These are phyloP conservation scores for Cylas formicarius DNA, from an alignment of 1,140 invertebrate species.

Conservation along the genomic window DNA sequence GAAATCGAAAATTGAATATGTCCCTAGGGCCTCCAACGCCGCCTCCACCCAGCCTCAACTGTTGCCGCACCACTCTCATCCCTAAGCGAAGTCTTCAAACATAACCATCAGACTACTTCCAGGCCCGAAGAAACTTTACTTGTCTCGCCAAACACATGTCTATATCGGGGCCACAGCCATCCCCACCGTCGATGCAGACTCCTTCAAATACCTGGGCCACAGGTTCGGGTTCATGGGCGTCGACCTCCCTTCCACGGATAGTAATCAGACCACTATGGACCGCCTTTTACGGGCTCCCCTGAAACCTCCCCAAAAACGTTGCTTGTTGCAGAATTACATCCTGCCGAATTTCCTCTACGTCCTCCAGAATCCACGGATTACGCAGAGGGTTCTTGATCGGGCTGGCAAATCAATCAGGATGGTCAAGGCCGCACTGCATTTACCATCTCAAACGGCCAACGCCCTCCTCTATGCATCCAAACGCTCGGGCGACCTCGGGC, in stretches of 20 bases:
- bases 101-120: constrained; percentile 31
- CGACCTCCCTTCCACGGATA: not conserved
- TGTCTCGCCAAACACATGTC: constrained; percentile 8
- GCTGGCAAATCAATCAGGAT: not conserved
- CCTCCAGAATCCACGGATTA: constrained; percentile 1
- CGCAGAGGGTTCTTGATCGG: not conserved
- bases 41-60: no score
- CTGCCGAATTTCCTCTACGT: not conserved
- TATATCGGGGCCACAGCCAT: constrained; percentile 4
- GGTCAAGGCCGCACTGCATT: constrained; percentile 9
- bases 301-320: constrained; percentile 12
- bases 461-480: constrained; percentile 4
- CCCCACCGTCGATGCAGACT: constrained; percentile 15
- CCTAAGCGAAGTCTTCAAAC: constrained; percentile 38
- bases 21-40: no score
- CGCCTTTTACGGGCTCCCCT: constrained; percentile 9
- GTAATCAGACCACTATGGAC: not conserved
- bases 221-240: constrained; percentile 25
- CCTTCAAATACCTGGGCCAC: constrained; percentile 35
- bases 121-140: constrained; percentile 14
- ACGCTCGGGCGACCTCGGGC: not conserved
- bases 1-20: no score
- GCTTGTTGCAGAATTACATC: constrained; percentile 2
- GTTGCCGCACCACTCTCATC: no score
- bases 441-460: not conserved